Conservation (phyloP, 2,888 invertebrate species). For the Drosophila atroscutellata region DNA sequence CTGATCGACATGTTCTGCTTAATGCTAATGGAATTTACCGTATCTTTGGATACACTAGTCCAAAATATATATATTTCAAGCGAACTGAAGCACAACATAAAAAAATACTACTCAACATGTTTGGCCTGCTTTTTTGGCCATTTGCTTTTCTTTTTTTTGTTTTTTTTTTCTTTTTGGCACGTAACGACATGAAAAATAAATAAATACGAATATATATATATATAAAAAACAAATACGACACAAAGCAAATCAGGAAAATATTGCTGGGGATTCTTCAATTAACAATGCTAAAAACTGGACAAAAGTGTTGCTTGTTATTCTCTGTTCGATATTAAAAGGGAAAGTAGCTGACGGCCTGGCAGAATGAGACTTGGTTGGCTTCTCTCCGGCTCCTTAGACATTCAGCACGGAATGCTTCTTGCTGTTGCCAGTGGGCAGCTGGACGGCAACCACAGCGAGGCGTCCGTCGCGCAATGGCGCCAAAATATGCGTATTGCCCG, state of each 20-base stretch:
- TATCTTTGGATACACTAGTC: slow-evolving; percentile 29
- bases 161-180: slow-evolving; percentile 39
- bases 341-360: slow-evolving; percentile 1
- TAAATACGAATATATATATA: slow-evolving; percentile 16
- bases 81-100: slow-evolving; percentile 8
- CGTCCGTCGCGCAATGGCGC: slow-evolving; percentile 87
- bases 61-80: slow-evolving; percentile 25
- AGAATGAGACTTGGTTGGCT: slow-evolving; percentile 5
- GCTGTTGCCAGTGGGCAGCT: slow-evolving; percentile 79
- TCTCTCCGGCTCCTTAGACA: slow-evolving; percentile 66
- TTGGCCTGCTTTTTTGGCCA: slow-evolving; percentile 11
- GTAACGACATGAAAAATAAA: slow-evolving; percentile 33
- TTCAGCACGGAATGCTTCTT: slow-evolving; percentile 85
- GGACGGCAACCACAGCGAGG: slow-evolving; percentile 85
- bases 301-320: slow-evolving; percentile 4
- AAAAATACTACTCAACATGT: slow-evolving; percentile 16
- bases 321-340: slow-evolving; percentile 2
- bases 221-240: slow-evolving; percentile 25
- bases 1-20: slow-evolving; percentile 26
- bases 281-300: slow-evolving; percentile 9
- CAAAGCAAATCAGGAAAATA: slow-evolving; percentile 13
- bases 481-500: slow-evolving; percentile 87
- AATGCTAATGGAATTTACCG: slow-evolving; percentile 36
- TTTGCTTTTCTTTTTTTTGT: background rate
- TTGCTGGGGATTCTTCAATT: slow-evolving; percentile 16